phyloP scores from a whole-genome alignment of 2,797 vertebrate genomes.

The Phaenicophaeus curvirostris region DNA sequence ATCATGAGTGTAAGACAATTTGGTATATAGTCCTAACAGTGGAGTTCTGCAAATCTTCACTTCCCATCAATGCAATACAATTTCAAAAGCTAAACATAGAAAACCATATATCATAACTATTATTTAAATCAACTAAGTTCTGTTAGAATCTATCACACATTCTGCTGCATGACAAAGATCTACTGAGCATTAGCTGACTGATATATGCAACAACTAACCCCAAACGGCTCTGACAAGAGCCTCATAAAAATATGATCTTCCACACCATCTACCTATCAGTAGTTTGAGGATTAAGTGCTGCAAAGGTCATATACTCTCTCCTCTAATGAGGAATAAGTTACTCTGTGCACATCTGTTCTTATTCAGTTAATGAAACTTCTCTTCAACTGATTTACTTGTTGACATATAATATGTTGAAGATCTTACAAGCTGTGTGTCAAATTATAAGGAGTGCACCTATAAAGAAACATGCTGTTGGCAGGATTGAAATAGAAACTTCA shows the following conservation, averaged over 20 bases:
- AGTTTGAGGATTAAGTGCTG: not conserved
- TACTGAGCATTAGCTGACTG: not conserved
- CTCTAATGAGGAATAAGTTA: not conserved
- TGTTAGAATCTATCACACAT: not conserved
- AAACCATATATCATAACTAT: not conserved
- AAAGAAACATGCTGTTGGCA: not conserved
- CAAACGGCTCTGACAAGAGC: not conserved
- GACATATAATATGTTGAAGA: not conserved
- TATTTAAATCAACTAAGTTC: not conserved
- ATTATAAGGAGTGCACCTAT: not conserved
- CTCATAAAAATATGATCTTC: not conserved
- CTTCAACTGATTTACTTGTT: not conserved
- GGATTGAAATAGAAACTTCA: constrained; percentile 6
- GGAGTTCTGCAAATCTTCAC: not conserved
- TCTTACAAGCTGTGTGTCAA: not conserved
- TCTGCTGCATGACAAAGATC: not conserved
- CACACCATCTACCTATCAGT: not conserved
- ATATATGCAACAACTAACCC: not conserved
- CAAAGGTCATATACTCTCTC: not conserved
- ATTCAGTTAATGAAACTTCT: not conserved
- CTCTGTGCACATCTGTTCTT: not conserved
- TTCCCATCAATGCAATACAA: not conserved
- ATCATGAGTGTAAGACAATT: rapidly evolving
- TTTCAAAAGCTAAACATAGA: not conserved
- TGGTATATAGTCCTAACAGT: not conserved